A percentile compares a stretch with the other conserved stretches of the same genome.
Evolutionary conservation across 2,888 invertebrate genomes (phyloP).

Genomic region (Drosophila acutilabella): DNA sequence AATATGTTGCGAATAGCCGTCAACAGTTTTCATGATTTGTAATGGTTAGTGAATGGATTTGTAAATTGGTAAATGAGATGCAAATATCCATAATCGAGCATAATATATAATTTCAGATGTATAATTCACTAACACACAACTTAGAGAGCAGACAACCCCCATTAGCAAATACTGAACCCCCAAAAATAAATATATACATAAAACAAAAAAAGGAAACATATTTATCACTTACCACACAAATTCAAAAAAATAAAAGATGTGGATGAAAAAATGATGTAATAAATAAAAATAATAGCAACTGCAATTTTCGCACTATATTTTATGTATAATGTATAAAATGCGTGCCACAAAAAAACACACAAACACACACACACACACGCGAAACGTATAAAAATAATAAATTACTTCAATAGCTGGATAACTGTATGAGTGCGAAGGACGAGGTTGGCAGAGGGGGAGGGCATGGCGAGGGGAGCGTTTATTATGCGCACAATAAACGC

Average conservation of each 20-base stretch:
- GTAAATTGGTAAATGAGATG: constrained; percentile 23
- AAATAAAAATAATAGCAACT: constrained; percentile 65
- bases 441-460: background rate
- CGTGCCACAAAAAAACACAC: constrained; percentile 62
- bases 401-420: constrained; percentile 66
- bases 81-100: constrained; percentile 18
- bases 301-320: constrained; percentile 80
- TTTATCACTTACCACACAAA: constrained; percentile 68
- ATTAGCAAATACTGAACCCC: constrained; percentile 27
- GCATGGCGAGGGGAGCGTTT: constrained; percentile 60
- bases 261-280: constrained; percentile 44
- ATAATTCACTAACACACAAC: constrained; percentile 31
- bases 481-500: constrained; percentile 82
- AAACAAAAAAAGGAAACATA: constrained; percentile 38
- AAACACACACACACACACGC: constrained; percentile 20
- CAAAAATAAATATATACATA: constrained; percentile 4
- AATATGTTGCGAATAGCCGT: constrained; percentile 1
- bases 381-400: constrained; percentile 78
- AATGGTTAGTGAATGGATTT: constrained; percentile 4
- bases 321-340: constrained; percentile 76
- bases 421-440: constrained; percentile 33
- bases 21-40: background rate
- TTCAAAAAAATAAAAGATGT: constrained; percentile 26
- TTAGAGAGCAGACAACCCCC: constrained; percentile 41
- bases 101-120: constrained; percentile 17